phyloP scores from a whole-genome alignment of 2,113 vertebrate genomes.

The Grammomys dolichurus region DNA sequence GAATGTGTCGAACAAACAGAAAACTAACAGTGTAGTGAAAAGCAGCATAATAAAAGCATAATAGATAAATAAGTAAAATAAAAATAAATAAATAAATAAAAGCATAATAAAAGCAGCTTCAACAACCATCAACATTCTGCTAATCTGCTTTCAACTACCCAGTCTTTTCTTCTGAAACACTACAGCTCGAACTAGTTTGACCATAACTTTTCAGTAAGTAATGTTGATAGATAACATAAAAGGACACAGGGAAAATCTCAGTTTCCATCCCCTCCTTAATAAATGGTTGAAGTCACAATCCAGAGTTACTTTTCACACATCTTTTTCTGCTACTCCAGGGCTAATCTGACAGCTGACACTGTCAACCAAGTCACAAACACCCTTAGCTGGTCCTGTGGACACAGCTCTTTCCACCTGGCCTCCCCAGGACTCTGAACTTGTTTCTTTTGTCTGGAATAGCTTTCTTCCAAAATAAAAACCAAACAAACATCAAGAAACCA shows the following conservation, averaged over 20 bases:
- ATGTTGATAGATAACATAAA: not conserved
- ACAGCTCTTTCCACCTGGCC: not conserved
- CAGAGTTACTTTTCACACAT: not conserved
- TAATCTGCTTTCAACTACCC: conserved; percentile 35
- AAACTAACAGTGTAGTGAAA: conserved; percentile 19
- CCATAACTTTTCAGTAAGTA: conserved; percentile 13
- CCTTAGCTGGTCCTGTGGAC: not conserved
- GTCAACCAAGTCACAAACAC: not conserved
- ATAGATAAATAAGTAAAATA: too few relatives aligned
- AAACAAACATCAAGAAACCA: not conserved
- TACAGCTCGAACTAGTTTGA: not conserved
- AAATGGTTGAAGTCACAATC: conserved; percentile 30
- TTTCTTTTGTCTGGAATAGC: conserved; percentile 14
- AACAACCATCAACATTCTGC: not conserved
- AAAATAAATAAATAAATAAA: too few relatives aligned
- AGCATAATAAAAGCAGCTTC: not conserved
- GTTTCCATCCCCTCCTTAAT: conserved; percentile 17
- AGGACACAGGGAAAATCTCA: not conserved
- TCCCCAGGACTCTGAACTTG: not conserved
- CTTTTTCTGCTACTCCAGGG: not conserved
- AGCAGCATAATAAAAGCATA: not conserved
- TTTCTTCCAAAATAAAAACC: not conserved
- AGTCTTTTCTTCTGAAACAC: conserved; percentile 48
- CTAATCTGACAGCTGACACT: not conserved
- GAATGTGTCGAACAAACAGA: conserved; percentile 50